Evolutionary conservation across 2,113 vertebrate genomes (phyloP), one percentile per base, ranked within the genome.

Genomic region (Accipiter virgatus): DNA sequence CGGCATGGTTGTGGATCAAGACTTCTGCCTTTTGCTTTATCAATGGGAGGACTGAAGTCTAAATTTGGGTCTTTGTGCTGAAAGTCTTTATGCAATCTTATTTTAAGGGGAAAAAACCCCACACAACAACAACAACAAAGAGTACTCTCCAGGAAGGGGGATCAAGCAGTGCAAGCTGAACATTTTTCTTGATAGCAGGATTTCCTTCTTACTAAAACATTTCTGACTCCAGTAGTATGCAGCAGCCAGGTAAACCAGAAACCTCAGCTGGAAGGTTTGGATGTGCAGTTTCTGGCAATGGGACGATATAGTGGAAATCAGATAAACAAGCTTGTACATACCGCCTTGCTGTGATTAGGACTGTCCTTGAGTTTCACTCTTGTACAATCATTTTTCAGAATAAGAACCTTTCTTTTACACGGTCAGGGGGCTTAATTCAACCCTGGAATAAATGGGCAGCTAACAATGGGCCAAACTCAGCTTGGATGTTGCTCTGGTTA

Each of bases 391-490:
- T 92, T 92, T 77, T 73, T 17, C 74, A 73, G 90, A 73, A 53
- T 26, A 77, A 83, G 42, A 84, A 55, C 72, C 79, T 86, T 95
- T 94, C 68, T 92, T 66, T 81, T 42, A 12, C 72, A 13, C 4
- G 50, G 80, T 81, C 83, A 61, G 94, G 58, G 79, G 45, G n/a
- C 47, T 95, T 72, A 79, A 93, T 94, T 92, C 80, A 94, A 79
- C 31, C 67, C 77, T 62, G 85, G 63, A 90, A 93, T 86, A 95
- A 96, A 92, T 50, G 75, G 90, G 50, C 38, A 43, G 74, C 56
- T 70, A 96, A 68, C 68, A 87, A 90, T 11, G 81, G 90, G 92
- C 74, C 86, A 81, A 95, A 93, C 86, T 94, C 94, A 81, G 80
- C 86, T 75, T 80, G 81, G 91, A 65, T 66, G 61, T 65, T 59